Percentiles rank a stretch among this genome's conserved stretches.
Evolutionary conservation across 2,797 vertebrate species (phyloP).

Genomic region (Dermochelys coriacea): DNA sequence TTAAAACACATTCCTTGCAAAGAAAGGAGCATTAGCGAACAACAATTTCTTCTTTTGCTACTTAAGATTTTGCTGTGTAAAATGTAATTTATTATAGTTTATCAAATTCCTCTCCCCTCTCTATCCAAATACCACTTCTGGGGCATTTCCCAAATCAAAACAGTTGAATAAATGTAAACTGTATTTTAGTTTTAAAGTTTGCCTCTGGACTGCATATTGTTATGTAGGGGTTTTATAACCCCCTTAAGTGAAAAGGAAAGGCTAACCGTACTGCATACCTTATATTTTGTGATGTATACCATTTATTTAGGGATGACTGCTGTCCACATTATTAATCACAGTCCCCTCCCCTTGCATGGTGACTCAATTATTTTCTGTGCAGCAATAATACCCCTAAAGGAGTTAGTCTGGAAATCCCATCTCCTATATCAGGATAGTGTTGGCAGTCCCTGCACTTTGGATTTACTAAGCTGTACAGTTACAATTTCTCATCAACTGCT

Average conservation of each 20-base stretch:
- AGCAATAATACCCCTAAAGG: background rate
- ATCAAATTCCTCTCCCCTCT: conserved; percentile 54
- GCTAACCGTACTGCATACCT: background rate
- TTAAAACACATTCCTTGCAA: background rate
- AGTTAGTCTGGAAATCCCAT: background rate
- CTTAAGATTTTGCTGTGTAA: background rate
- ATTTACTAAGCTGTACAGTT: background rate
- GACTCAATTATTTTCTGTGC: background rate
- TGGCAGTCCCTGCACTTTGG: background rate
- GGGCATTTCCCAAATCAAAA: background rate
- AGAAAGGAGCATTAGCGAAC: background rate
- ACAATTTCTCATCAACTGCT: background rate
- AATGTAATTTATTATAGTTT: background rate
- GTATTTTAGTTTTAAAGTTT: background rate
- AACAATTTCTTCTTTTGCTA: background rate
- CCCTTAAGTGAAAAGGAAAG: background rate
- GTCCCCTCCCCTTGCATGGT: background rate
- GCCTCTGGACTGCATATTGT: fast-evolving
- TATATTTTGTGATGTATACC: background rate
- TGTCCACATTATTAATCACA: background rate
- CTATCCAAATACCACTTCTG: conserved; percentile 21
- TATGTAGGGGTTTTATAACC: background rate
- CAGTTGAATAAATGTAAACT: conserved; percentile 7
- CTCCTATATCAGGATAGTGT: background rate
- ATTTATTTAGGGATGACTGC: background rate